These are phyloP conservation scores for Ambastaia sidthimunki DNA, from an alignment of 2,797 vertebrate genomes.

Conservation along the genomic window DNA sequence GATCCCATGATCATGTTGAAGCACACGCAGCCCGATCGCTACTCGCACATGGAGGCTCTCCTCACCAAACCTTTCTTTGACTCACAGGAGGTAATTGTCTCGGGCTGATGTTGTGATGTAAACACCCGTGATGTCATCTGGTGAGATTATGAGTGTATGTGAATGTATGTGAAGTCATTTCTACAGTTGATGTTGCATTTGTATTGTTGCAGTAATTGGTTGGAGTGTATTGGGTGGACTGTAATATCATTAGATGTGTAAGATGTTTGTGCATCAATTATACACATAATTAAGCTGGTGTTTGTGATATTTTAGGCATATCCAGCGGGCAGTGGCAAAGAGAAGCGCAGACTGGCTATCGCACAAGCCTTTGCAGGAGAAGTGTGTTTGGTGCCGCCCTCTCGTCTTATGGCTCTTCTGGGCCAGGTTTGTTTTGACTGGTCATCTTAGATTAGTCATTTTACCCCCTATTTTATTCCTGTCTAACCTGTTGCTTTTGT, in stretches of 20 bases:
- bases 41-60: slow-evolving; percentile 94
- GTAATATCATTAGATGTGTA: not conserved
- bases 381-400: slow-evolving; percentile 96
- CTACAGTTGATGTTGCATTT: no score
- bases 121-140: not conserved
- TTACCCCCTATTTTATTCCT: not conserved
- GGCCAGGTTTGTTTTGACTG: slow-evolving; percentile 83
- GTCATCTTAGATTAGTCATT: not conserved
- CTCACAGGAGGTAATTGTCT: slow-evolving; percentile 84
- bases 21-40: slow-evolving; percentile 92
- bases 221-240: not conserved
- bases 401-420: slow-evolving; percentile 95
- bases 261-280: not conserved
- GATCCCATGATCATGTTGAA: slow-evolving; percentile 99
- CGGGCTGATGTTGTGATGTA: not conserved
- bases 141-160: not conserved
- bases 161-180: no score
- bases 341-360: slow-evolving; percentile 92
- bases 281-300: not conserved
- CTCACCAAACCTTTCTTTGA: slow-evolving; percentile 94
- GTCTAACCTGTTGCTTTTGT: not conserved
- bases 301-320: slow-evolving; percentile 81
- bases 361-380: slow-evolving; percentile 94
- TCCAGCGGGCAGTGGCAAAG: slow-evolving; percentile 95
- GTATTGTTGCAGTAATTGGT: no score